Base-by-base conservation (phyloP, 2,797 vertebrate genomes). In the Podarcis lilfordi region DNA sequence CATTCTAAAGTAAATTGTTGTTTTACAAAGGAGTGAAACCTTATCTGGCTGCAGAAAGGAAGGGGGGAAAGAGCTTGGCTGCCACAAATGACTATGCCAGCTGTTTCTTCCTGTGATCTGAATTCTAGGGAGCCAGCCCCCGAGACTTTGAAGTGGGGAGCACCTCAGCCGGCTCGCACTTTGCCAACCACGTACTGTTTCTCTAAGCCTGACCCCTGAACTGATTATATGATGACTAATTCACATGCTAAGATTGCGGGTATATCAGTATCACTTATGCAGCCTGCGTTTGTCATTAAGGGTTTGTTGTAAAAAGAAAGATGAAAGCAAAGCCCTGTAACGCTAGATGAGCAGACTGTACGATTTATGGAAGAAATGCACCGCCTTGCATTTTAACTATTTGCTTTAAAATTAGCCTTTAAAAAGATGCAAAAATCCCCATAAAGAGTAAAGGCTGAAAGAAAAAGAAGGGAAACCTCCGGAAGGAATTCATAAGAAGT, bases 191-290 rank as follows among this genome's bases (percentile, higher is more conserved):
- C 90, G 95, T 93, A 91, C 96, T 97, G 97, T 97, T 97, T 97
- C 97, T 97, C 96, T 97, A 97, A 97, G 96, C 93, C 96, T 98
- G 97, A 98, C 97, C 97, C 97, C 96, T 98, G 97, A 98, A 97
- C 97, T 95, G 96, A 96, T 96, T 96, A 96, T 96, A 97, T 97
- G 97, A 97, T 97, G 97, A 97, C 97, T 97, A 97, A 97, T 97
- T 97, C 97, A 97, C 96, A 97, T 97, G 97, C 96, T 96, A 96
- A 96, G 95, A 96, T 96, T 92, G 93, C 94, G 94, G 64, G 96
- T 97, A 96, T 97, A 97, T 97, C 97, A 85, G 96, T 97, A 97
- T 97, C 97, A 96, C 96, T 92, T 86, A 94, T 94, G 93, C 95
- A 82, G 96, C 96, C 97, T 97, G 97, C 95, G 1, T 97, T 97